Evolutionary conservation across 2,888 invertebrate genomes (phyloP).

Genomic region (Meghimatium bilineatum): DNA sequence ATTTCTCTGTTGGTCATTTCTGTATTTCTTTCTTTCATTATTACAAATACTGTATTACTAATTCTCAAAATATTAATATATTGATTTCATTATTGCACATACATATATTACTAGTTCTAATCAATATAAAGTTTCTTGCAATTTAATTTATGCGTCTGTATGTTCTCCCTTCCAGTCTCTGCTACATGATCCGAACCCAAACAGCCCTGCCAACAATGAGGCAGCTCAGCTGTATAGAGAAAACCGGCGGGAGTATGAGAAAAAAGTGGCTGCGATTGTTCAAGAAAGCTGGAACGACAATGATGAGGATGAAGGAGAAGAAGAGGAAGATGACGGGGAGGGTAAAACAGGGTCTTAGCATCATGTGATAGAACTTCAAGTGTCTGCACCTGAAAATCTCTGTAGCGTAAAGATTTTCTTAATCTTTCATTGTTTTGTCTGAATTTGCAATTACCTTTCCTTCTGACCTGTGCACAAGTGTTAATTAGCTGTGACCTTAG

Average conservation of each 20-base stretch:
- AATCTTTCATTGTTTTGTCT: conserved; percentile 15
- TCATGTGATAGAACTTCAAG: conserved; percentile 23
- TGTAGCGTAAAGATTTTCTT: conserved; percentile 20
- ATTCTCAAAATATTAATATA: background rate
- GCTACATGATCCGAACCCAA: conserved; percentile 99
- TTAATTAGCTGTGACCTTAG: background rate
- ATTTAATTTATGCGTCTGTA: no score
- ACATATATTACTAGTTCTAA: background rate
- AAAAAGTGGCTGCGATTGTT: conserved; percentile 98
- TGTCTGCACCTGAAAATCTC: conserved; percentile 6
- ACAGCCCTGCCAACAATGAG: conserved; percentile 99
- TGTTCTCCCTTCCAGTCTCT: conserved; percentile 85
- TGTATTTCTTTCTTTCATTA: no score
- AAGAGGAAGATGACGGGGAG: conserved; percentile 36
- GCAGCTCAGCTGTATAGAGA: conserved; percentile 99
- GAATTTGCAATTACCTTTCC: conserved; percentile 8
- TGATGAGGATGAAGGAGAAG: conserved; percentile 66
- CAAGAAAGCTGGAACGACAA: conserved; percentile 91
- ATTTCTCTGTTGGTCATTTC: no score
- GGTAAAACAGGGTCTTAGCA: conserved; percentile 49
- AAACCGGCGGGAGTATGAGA: conserved; percentile 98
- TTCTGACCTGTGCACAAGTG: background rate
- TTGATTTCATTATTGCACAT: background rate
- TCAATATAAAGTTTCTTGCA: background rate
- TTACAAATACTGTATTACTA: background rate